These are phyloP conservation scores for Ancistrus triradiatus DNA, from an alignment of 2,113 vertebrate species.

Conservation along the genomic window DNA sequence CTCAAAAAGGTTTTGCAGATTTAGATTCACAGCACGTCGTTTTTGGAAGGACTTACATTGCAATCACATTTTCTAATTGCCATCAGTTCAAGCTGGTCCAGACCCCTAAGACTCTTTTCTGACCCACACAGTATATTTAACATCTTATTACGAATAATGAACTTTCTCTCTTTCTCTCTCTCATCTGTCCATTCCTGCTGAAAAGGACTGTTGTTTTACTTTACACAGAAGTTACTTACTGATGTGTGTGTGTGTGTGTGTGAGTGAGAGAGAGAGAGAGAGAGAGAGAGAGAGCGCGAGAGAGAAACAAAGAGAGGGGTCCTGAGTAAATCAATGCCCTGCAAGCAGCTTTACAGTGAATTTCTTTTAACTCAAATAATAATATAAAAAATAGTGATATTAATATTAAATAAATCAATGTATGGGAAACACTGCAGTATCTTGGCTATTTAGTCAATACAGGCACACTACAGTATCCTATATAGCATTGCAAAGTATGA, in stretches of 20 bases:
- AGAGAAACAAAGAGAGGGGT: no score
- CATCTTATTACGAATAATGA: slow-evolving; percentile 75
- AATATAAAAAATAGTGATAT: no score
- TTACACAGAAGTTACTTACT: slow-evolving; percentile 3
- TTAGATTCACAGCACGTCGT: slow-evolving; percentile 58
- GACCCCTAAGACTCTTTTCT: slow-evolving; percentile 67
- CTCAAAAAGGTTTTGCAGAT: slow-evolving; percentile 54
- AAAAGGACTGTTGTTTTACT: slow-evolving; percentile 11
- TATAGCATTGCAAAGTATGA: no score
- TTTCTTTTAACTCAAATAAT: no score
- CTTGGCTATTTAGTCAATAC: no score
- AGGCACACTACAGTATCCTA: no score
- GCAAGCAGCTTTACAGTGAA: no score
- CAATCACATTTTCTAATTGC: slow-evolving; percentile 74
- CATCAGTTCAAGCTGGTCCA: slow-evolving; percentile 64
- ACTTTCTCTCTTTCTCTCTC: slow-evolving; percentile 59
- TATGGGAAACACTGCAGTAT: no score
- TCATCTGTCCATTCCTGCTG: slow-evolving; percentile 17
- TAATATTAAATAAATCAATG: no score
- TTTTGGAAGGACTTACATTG: slow-evolving; percentile 64
- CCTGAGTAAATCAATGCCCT: no score
- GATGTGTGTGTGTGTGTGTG: not conserved
- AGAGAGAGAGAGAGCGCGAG: no score
- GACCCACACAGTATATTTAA: slow-evolving; percentile 72
- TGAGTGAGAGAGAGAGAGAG: not conserved